Percentiles rank a stretch among this genome's conserved stretches.
These are phyloP conservation scores for Galaxea fascicularis DNA, from an alignment of 92 coral and sea anemone species.

Conservation along the genomic window DNA sequence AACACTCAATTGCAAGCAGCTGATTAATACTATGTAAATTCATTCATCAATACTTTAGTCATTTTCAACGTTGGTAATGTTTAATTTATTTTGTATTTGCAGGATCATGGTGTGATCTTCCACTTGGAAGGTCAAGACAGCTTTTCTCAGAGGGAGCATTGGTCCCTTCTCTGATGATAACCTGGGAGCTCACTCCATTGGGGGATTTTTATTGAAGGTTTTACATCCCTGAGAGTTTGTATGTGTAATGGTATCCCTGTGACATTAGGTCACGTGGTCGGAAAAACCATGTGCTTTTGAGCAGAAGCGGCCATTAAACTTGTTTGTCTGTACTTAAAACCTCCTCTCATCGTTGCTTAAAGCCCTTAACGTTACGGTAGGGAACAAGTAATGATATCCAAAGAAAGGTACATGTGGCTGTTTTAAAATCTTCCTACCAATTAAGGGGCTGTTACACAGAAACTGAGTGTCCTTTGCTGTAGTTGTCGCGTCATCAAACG, in stretches of 20 bases:
- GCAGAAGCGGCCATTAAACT: too few species aligned
- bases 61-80: neutral
- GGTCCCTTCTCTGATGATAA: slow-evolving; percentile 76
- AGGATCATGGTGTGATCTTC: slow-evolving; percentile 63
- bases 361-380: too few species aligned
- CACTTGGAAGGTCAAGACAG: slow-evolving; percentile 51
- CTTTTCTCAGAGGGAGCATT: slow-evolving; percentile 64
- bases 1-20: too few species aligned
- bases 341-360: too few species aligned
- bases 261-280: too few species aligned
- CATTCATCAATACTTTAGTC: neutral
- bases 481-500: neutral
- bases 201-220: slow-evolving; percentile 70
- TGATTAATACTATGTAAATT: too few species aligned
- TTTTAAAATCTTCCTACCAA: neutral
- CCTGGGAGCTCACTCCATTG: slow-evolving; percentile 79
- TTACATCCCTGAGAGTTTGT: slow-evolving; percentile 53
- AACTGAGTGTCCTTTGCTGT: neutral
- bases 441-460: too few species aligned
- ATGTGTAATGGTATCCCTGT: too few species aligned
- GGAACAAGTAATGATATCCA: too few species aligned
- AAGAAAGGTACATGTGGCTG: neutral
- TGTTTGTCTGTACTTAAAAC: too few species aligned
- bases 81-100: neutral
- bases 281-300: too few species aligned